A percentile compares a stretch with the other conserved stretches of the same genome.
Evolutionary conservation across 2,113 vertebrate genomes (phyloP).

Genomic region (Spermophilus dauricus): DNA sequence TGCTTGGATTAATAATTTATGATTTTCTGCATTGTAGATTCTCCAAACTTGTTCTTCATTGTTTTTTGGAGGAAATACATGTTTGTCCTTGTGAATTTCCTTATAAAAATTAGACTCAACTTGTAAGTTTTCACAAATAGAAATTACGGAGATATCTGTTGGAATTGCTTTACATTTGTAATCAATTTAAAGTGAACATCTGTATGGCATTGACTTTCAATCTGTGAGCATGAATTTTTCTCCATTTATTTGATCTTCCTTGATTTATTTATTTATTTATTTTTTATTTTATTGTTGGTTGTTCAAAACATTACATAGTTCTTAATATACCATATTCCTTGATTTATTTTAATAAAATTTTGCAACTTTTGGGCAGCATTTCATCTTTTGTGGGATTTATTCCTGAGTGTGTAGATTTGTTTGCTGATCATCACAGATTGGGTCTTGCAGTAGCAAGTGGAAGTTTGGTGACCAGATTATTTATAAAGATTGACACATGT

Average conservation of each 20-base stretch:
- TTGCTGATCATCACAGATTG: background rate
- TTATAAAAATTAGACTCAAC: background rate
- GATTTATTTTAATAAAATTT: background rate
- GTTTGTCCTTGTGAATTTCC: background rate
- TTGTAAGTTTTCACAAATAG: background rate
- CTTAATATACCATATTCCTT: too few relatives aligned
- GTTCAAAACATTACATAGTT: too few relatives aligned
- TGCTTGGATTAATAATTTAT: background rate
- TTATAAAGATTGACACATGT: background rate
- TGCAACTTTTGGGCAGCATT: background rate
- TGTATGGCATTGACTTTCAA: background rate
- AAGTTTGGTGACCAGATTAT: background rate
- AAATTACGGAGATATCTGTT: background rate
- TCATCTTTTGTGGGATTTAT: background rate
- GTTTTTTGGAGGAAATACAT: background rate
- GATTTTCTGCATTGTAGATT: background rate
- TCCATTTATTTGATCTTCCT: background rate
- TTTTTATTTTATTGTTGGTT: too few relatives aligned
- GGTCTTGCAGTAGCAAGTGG: background rate
- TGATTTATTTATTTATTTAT: background rate
- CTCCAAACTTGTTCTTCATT: background rate
- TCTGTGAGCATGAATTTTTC: background rate
- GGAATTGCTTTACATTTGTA: background rate
- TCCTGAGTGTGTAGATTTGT: background rate
- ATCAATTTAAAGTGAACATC: background rate